A percentile compares a stretch with the other conserved stretches of the same genome.
phyloP scores from a whole-genome alignment of 1,140 invertebrate species.

The Cepaea nemoralis region DNA sequence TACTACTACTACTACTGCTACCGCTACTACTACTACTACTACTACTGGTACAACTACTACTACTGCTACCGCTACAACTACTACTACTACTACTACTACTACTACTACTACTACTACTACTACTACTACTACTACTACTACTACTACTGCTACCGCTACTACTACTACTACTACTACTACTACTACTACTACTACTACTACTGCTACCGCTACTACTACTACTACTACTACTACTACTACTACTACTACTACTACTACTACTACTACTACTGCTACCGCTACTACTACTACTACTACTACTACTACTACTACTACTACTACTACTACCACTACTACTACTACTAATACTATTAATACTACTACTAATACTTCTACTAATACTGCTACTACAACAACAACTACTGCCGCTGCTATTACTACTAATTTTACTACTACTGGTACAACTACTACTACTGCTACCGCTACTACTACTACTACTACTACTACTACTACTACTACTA shows the following conservation, averaged over 20 bases:
- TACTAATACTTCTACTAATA: too few relatives aligned
- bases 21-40: background rate
- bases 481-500: background rate
- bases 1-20: background rate
- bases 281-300: slow-evolving; percentile 25
- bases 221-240: background rate
- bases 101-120: background rate
- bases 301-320: background rate
- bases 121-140: background rate
- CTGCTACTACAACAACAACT: too few relatives aligned
- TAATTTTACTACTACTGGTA: background rate
- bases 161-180: slow-evolving; percentile 2
- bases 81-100: background rate
- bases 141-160: background rate
- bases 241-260: background rate
- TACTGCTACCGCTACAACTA: background rate
- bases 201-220: background rate
- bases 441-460: background rate
- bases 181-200: background rate
- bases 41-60: too few relatives aligned
- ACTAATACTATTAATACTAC: too few relatives aligned
- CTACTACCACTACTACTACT: background rate
- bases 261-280: background rate
- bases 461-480: slow-evolving; percentile 3
- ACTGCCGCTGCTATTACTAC: background rate